Conservation (phyloP, 2,888 invertebrate genomes). For the Heliconius charithonia region DNA sequence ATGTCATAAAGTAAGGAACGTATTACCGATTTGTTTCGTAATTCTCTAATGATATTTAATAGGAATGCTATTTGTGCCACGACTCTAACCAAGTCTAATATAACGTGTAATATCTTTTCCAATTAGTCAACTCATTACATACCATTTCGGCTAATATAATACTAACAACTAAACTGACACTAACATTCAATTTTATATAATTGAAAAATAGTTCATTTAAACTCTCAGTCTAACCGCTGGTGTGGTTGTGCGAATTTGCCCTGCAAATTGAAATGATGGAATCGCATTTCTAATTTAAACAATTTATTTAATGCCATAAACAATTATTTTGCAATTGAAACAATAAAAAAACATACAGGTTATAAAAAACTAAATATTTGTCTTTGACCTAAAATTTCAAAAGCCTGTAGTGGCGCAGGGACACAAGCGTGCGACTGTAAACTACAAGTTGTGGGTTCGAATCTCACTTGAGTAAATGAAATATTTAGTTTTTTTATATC, state of each 20-base stretch:
- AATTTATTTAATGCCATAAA: constrained; percentile 28
- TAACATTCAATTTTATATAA: constrained; percentile 44
- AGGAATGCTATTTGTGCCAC: constrained; percentile 21
- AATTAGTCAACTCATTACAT: constrained; percentile 38
- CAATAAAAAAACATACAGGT: too few species aligned
- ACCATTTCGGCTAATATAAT: constrained; percentile 22
- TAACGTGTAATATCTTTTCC: constrained; percentile 14
- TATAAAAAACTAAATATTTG: not conserved
- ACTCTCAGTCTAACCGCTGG: constrained; percentile 47
- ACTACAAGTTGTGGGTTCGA: too few species aligned
- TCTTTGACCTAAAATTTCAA: not conserved
- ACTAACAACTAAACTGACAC: constrained; percentile 33
- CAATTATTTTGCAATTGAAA: constrained; percentile 24
- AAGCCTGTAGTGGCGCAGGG: not conserved
- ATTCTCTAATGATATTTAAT: constrained; percentile 11
- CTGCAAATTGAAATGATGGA: constrained; percentile 46
- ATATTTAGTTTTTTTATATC: too few species aligned
- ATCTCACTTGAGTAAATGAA: too few species aligned
- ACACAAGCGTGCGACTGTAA: too few species aligned
- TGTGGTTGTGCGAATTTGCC: constrained; percentile 45
- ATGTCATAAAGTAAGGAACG: not conserved
- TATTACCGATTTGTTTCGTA: constrained; percentile 11
- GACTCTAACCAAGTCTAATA: not conserved
- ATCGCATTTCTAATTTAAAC: constrained; percentile 41
- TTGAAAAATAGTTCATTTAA: constrained; percentile 48